Evolutionary conservation across 2,113 vertebrate genomes (phyloP).

Genomic region (Shinisaurus crocodilurus): DNA sequence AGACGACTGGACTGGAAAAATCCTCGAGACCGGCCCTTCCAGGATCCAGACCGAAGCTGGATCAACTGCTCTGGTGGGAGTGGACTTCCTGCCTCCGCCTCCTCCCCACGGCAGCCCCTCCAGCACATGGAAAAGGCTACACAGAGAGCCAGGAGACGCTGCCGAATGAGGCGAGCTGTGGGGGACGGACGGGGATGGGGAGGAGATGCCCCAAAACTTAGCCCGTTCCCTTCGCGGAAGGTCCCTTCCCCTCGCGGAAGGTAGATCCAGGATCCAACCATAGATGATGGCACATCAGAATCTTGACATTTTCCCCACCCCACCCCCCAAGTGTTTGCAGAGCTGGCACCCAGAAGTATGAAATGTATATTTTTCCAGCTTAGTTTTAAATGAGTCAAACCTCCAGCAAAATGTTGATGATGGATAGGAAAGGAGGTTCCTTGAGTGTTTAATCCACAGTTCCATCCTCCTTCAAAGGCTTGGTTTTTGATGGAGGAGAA

Average conservation of each 20-base stretch:
- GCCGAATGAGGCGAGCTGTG: too few species aligned
- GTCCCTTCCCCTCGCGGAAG: too few species aligned
- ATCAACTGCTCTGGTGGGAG: too few species aligned
- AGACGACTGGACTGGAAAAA: neutral
- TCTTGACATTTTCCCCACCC: neutral
- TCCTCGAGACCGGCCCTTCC: neutral
- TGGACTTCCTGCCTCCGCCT: too few species aligned
- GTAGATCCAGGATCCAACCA: neutral
- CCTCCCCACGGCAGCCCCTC: too few species aligned
- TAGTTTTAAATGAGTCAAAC: neutral
- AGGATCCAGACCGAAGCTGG: neutral
- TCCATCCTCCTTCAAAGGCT: neutral
- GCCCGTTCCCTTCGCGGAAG: too few species aligned
- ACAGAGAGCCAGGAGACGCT: too few species aligned
- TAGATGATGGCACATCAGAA: too few species aligned
- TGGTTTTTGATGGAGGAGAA: neutral
- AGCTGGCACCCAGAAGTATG: too few species aligned
- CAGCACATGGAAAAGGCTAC: neutral
- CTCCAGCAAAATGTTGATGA: neutral
- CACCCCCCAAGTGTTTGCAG: neutral
- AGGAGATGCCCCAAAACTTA: too few species aligned
- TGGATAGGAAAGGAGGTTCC: neutral
- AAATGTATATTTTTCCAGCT: neutral
- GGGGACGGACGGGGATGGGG: too few species aligned
- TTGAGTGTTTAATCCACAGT: neutral